A percentile compares a stretch with the other conserved stretches of the same genome.
These are phyloP conservation scores for Scaptomyza cyrtandrae DNA, from an alignment of 2,888 invertebrate genomes.

Conservation along the genomic window DNA sequence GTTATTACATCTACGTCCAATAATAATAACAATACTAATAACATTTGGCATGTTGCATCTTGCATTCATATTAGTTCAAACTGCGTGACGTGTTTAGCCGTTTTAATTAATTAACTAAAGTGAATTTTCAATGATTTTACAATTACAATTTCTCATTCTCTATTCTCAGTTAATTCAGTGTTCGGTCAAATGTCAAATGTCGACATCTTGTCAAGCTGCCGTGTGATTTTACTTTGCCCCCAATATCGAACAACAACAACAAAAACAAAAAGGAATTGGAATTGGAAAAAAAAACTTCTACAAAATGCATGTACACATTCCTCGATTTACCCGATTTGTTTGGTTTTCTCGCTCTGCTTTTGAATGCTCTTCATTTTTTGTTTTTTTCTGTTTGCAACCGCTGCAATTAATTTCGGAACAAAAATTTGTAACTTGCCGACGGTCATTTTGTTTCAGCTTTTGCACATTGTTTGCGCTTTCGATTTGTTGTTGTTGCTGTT, in stretches of 20 bases:
- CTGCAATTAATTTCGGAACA: conserved; percentile 74
- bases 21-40: too few relatives aligned
- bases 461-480: conserved; percentile 44
- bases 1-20: too few relatives aligned
- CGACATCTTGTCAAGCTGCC: conserved; percentile 38
- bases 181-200: conserved; percentile 27
- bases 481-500: conserved; percentile 12
- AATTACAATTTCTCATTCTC: neutral
- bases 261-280: neutral
- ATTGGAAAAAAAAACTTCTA: neutral
- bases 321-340: conserved; percentile 19
- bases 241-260: neutral
- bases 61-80: too few relatives aligned
- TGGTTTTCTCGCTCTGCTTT: conserved; percentile 10
- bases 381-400: conserved; percentile 37
- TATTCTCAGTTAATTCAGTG: neutral
- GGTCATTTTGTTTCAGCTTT: conserved; percentile 65
- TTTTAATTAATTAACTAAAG: neutral
- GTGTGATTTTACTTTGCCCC: conserved; percentile 5
- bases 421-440: conserved; percentile 56
- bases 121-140: neutral
- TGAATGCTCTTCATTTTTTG: neutral
- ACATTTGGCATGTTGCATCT: too few relatives aligned
- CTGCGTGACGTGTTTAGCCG: too few relatives aligned
- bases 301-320: conserved; percentile 12